These are phyloP conservation scores for Tholera decimalis DNA, from an alignment of 2,888 invertebrate genomes.

Conservation along the genomic window DNA sequence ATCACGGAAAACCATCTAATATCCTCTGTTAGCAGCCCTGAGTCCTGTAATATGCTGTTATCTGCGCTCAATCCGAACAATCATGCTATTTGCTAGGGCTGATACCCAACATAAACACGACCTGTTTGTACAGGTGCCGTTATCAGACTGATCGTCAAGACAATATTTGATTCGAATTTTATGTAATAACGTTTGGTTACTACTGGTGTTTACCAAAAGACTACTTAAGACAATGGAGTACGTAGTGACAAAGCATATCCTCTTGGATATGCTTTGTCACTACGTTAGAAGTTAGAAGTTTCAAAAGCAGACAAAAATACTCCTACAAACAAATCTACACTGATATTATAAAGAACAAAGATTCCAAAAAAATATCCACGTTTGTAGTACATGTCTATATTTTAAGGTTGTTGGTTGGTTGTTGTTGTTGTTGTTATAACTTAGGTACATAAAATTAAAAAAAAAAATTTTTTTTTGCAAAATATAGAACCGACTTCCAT, in stretches of 20 bases:
- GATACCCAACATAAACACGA: slow-evolving; percentile 66
- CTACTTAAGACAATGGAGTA: slow-evolving; percentile 7
- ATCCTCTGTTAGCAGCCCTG: slow-evolving; percentile 35
- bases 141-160: slow-evolving; percentile 62
- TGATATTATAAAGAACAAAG: too few species aligned
- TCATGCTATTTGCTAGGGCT: slow-evolving; percentile 67
- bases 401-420: too few species aligned
- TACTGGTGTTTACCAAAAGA: background rate
- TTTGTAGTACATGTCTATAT: too few species aligned
- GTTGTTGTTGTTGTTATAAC: too few species aligned
- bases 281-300: background rate
- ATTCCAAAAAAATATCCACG: too few species aligned
- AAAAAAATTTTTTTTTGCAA: too few species aligned
- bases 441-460: too few species aligned
- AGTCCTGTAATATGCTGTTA: slow-evolving; percentile 40
- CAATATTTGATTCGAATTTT: slow-evolving; percentile 31
- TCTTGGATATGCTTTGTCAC: too few species aligned
- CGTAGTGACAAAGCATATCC: background rate
- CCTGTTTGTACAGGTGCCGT: slow-evolving; percentile 76
- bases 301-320: background rate
- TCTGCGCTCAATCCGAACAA: slow-evolving; percentile 46
- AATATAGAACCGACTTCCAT: too few species aligned
- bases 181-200: slow-evolving; percentile 2
- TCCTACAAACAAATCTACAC: background rate
- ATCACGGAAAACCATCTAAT: slow-evolving; percentile 30